A percentile compares a stretch with the other conserved stretches of the same genome.
These are phyloP conservation scores for Troides oblongomaculatus DNA, from an alignment of 2,888 invertebrate species.

Conservation along the genomic window DNA sequence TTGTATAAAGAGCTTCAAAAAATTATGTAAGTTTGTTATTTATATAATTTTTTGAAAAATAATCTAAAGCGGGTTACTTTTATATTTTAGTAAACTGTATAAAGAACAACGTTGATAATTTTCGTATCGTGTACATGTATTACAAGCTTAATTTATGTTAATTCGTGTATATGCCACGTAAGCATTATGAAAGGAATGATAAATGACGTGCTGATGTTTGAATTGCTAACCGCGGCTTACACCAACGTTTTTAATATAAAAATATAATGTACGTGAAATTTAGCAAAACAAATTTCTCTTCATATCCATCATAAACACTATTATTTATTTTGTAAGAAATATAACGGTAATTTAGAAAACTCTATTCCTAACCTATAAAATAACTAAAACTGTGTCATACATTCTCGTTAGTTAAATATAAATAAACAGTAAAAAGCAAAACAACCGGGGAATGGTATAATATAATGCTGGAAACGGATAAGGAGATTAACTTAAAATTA, in stretches of 20 bases:
- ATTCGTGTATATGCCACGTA: slow-evolving; percentile 37
- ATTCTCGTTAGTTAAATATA: slow-evolving; percentile 48
- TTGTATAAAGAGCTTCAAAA: slow-evolving; percentile 2
- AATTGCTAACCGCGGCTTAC: slow-evolving; percentile 32
- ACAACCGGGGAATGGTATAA: slow-evolving; percentile 35
- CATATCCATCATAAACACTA: background rate
- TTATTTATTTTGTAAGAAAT: too few species aligned
- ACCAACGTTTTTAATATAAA: slow-evolving; percentile 11
- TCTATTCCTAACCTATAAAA: slow-evolving; percentile 6
- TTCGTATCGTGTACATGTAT: background rate
- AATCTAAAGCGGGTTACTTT: background rate
- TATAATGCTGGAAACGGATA: slow-evolving; percentile 38
- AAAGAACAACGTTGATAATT: background rate
- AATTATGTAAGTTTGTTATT: background rate
- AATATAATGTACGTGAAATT: slow-evolving; percentile 12
- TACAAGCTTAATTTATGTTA: slow-evolving; percentile 13
- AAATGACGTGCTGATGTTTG: slow-evolving; percentile 52
- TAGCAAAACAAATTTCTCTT: slow-evolving; percentile 14
- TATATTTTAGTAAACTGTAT: background rate
- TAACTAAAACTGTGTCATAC: slow-evolving; percentile 33
- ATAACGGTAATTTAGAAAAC: too few species aligned
- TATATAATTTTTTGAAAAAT: too few species aligned
- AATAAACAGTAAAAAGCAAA: slow-evolving; percentile 45
- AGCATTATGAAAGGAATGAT: slow-evolving; percentile 54
- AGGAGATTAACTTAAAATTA: slow-evolving; percentile 25